Evolutionary conservation across 2,888 invertebrate genomes (phyloP).

Genomic region (Hypena proboscidalis): DNA sequence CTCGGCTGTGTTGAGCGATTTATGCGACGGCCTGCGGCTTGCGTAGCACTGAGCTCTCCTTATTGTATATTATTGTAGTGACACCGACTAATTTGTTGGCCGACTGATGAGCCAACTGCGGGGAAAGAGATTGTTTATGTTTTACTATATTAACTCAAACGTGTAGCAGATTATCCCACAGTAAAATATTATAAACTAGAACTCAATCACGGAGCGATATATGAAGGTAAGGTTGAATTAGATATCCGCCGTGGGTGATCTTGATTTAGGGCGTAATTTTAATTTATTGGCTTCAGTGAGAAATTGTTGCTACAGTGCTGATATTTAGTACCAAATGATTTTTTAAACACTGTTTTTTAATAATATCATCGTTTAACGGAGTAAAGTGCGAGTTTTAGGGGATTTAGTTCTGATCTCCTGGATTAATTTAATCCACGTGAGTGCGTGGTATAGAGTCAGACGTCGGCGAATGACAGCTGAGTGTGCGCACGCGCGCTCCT

Average conservation of each 20-base stretch:
- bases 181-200: slow-evolving; percentile 36
- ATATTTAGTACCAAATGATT: slow-evolving; percentile 27
- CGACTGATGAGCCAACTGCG: slow-evolving; percentile 80
- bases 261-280: slow-evolving; percentile 24
- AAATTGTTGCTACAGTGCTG: slow-evolving; percentile 18
- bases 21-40: slow-evolving; percentile 75
- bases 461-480: slow-evolving; percentile 54
- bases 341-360: slow-evolving; percentile 23
- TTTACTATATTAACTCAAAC: slow-evolving; percentile 67
- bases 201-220: slow-evolving; percentile 17
- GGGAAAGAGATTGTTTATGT: slow-evolving; percentile 77
- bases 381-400: slow-evolving; percentile 52
- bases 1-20: slow-evolving; percentile 80
- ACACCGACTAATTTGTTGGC: slow-evolving; percentile 84
- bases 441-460: slow-evolving; percentile 52
- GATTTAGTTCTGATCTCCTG: slow-evolving; percentile 71
- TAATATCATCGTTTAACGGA: slow-evolving; percentile 40
- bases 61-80: slow-evolving; percentile 84
- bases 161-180: slow-evolving; percentile 45
- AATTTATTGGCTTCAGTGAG: slow-evolving; percentile 14
- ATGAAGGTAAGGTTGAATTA: slow-evolving; percentile 26
- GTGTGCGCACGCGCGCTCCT: slow-evolving; percentile 63
- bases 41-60: slow-evolving; percentile 69
- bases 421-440: slow-evolving; percentile 71
- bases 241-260: slow-evolving; percentile 19